Evolutionary conservation across 2,797 vertebrate genomes (phyloP).

Genomic region (Brachyrhaphis roseni): DNA sequence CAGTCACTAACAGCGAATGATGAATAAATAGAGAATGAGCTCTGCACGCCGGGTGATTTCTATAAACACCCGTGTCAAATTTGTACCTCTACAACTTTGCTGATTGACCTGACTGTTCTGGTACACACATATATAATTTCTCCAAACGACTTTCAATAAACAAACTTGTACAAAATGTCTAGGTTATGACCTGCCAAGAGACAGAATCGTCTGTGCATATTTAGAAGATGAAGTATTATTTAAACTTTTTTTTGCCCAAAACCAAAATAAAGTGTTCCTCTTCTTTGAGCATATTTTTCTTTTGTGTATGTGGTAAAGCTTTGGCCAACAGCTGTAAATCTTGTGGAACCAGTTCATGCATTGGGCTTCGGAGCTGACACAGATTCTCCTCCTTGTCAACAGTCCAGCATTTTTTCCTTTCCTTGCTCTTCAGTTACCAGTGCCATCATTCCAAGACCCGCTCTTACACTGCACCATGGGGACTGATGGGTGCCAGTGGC

Average conservation of each 20-base stretch:
- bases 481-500: constrained; percentile 72
- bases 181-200: constrained; percentile 63
- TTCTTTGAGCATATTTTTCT: constrained; percentile 70
- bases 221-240: constrained; percentile 73
- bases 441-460: constrained; percentile 59
- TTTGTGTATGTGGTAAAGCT: constrained; percentile 69
- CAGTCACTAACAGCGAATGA: constrained; percentile 7
- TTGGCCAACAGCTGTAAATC: constrained; percentile 64
- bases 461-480: constrained; percentile 50
- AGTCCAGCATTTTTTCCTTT: constrained; percentile 39
- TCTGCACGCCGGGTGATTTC: constrained; percentile 55
- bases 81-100: constrained; percentile 52
- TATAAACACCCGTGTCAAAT: constrained; percentile 69
- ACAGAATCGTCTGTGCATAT: constrained; percentile 66
- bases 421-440: constrained; percentile 47
- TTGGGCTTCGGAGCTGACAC: constrained; percentile 60
- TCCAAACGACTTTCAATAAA: constrained; percentile 64
- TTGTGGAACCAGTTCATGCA: constrained; percentile 66
- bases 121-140: constrained; percentile 52
- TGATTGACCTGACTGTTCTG: constrained; percentile 14
- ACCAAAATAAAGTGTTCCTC: constrained; percentile 67
- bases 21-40: constrained; percentile 6
- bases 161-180: constrained; percentile 61
- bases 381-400: constrained; percentile 41
- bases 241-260: constrained; percentile 59